These are phyloP conservation scores for Pseudocheirus occidentalis DNA, from an alignment of 2,797 vertebrate species.

Conservation along the genomic window DNA sequence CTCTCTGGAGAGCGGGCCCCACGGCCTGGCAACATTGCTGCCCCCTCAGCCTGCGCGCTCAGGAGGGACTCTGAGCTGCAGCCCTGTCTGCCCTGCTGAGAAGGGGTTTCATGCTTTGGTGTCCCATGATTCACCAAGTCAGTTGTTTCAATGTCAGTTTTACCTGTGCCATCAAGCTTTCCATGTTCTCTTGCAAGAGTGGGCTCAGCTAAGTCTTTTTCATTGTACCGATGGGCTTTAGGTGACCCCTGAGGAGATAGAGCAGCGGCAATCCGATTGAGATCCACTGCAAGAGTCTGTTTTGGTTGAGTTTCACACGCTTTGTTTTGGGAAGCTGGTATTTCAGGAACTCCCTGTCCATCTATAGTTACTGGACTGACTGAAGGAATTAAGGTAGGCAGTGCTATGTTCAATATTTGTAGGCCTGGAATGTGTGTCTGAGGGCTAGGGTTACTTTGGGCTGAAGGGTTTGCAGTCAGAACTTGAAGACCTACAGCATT, in stretches of 20 bases:
- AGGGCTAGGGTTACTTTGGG: constrained; percentile 86
- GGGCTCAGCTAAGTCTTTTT: constrained; percentile 52
- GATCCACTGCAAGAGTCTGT: neutral
- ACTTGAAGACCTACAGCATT: constrained; percentile 95
- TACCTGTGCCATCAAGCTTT: fast-evolving
- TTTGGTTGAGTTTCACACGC: constrained; percentile 52
- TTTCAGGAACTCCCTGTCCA: constrained; percentile 73
- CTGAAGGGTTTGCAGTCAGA: constrained; percentile 86
- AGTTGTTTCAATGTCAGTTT: constrained; percentile 70
- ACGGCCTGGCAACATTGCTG: constrained; percentile 37
- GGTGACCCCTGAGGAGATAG: constrained; percentile 76
- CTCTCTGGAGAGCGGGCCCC: constrained; percentile 70
- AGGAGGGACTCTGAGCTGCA: constrained; percentile 58
- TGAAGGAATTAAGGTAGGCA: constrained; percentile 93
- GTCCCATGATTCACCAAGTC: constrained; percentile 22
- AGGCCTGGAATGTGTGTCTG: constrained; percentile 90
- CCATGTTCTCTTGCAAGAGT: neutral
- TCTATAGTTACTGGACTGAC: constrained; percentile 85
- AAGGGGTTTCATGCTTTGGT: constrained; percentile 64
- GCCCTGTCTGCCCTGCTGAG: constrained; percentile 62
- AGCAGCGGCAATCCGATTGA: neutral
- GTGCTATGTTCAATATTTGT: constrained; percentile 95
- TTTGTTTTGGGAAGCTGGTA: constrained; percentile 61
- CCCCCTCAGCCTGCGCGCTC: constrained; percentile 59
- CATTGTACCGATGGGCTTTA: constrained; percentile 32